Base-by-base conservation (phyloP, 2,113 vertebrate genomes). In the Origma solitaria region DNA sequence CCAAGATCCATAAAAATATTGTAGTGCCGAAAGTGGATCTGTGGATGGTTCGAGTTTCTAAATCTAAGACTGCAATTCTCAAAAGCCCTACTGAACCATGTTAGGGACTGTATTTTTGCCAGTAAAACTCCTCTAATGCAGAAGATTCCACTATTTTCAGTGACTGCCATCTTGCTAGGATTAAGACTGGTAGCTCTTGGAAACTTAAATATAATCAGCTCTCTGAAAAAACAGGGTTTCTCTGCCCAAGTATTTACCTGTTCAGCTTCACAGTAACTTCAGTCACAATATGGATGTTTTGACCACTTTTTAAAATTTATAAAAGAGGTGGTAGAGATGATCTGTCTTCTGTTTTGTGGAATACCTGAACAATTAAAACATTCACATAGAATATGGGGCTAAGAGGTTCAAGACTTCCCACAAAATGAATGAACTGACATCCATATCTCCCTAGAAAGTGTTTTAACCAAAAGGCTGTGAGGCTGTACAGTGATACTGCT, bases 401-500 rank as follows among this genome's bases (percentile, higher is more conserved):
- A 40, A 73, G 6, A 4, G 0, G 12, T 53, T 70, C 28, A 65
- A 84, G 42, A 33, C 3, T 51, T 72, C 38, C 22, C 38, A 65
- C 13, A 45, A 47, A 81, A 49, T 14, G 7, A 68, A 30, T 18
- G 14, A 50, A 61, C 9, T 27, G 54, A 61, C 84, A 73, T 53
- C 25, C 9, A 2, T 14, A n/a, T 18, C n/a, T 78, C 56, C 37
- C 28, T 69, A 38, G 69, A 45, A 77, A 65, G 13, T 24, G 17
- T 56, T 66, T 58, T 51, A 64, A 35, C 4, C 8, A 18, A 10
- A 35, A 40, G 22, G 10, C 20, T 53, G 28, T 49, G 60, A 81
- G 42, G 6, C 13, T 51, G 40, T 13, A 10, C 0, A 1, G 9
- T 61, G 28, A 19, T 30, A 27, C 13, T 27, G 5, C 4, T 18